Conservation (phyloP, 2,888 invertebrate genomes). For the Drosophila neutralis region DNA sequence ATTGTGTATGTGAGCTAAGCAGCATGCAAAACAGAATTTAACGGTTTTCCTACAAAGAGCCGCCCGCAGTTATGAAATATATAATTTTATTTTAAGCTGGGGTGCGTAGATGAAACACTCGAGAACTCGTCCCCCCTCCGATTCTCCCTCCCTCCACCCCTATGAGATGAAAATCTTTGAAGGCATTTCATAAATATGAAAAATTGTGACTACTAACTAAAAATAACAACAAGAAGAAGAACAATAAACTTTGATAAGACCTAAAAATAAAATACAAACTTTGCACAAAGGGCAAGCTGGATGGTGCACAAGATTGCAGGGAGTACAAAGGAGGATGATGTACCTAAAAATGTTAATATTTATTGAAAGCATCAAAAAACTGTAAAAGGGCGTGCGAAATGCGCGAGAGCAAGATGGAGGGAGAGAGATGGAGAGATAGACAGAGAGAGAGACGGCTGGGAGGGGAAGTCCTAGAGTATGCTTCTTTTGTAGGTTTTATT, state of each 20-base stretch:
- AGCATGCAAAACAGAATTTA: constrained; percentile 53
- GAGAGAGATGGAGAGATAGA: not conserved
- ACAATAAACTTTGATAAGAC: constrained; percentile 48
- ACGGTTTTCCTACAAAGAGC: constrained; percentile 50
- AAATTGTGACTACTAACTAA: constrained; percentile 72
- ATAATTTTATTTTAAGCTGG: constrained; percentile 1
- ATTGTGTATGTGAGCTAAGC: constrained; percentile 14
- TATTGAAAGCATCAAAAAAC: constrained; percentile 71
- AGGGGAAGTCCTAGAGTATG: not conserved
- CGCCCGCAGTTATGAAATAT: constrained; percentile 61
- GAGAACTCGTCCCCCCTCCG: not conserved
- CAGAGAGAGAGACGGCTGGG: not conserved
- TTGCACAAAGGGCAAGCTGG: constrained; percentile 12
- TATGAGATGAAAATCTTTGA: constrained; percentile 78
- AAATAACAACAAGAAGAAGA: constrained; percentile 51
- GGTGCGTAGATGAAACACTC: not conserved
- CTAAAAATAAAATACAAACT: constrained; percentile 15
- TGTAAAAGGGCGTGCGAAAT: constrained; percentile 26
- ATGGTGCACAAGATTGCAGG: constrained; percentile 19
- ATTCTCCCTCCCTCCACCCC: not conserved
- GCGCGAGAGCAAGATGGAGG: not conserved
- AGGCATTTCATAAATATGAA: constrained; percentile 78
- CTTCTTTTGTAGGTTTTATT: constrained; percentile 25
- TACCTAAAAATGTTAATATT: constrained; percentile 71
- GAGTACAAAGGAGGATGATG: not conserved